Evolutionary conservation across 1,140 invertebrate genomes (phyloP).

Genomic region (Drosophila mojavensis): DNA sequence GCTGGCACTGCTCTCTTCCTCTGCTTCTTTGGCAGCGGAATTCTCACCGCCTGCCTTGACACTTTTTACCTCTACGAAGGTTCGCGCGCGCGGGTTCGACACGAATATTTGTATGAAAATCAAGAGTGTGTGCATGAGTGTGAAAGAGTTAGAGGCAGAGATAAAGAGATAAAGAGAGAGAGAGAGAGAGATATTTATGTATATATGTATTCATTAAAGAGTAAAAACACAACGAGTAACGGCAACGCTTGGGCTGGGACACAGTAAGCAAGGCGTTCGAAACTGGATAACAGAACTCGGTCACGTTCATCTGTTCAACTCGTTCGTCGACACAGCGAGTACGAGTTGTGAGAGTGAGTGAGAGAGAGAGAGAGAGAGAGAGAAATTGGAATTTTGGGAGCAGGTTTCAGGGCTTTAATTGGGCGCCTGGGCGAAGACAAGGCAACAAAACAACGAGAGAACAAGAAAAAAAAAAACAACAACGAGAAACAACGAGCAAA

Average conservation of each 20-base stretch:
- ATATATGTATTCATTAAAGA: constrained; percentile 6
- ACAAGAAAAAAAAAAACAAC: background rate
- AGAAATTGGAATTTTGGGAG: constrained; percentile 13
- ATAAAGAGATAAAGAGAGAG: constrained; percentile 2
- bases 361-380: constrained; percentile 7
- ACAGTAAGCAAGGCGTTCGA: constrained; percentile 27
- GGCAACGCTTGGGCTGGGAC: constrained; percentile 1
- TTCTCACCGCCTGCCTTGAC: constrained; percentile 42
- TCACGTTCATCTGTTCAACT: constrained; percentile 1
- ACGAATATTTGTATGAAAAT: constrained; percentile 1
- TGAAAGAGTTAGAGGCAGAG: constrained; percentile 19
- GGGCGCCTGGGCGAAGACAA: background rate
- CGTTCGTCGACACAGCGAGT: constrained; percentile 6
- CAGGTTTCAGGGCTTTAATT: background rate
- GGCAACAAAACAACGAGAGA: background rate
- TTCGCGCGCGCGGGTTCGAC: constrained; percentile 3
- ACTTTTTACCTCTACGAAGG: constrained; percentile 64
- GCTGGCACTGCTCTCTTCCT: constrained; percentile 79
- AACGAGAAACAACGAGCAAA: background rate
- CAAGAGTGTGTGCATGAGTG: constrained; percentile 19
- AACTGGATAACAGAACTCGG: constrained; percentile 2
- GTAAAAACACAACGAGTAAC: constrained; percentile 23
- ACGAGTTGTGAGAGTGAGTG: background rate
- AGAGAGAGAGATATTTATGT: constrained; percentile 19
- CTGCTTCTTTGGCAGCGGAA: constrained; percentile 66